A percentile compares a stretch with the other conserved stretches of the same genome.
These are phyloP conservation scores for Mystacides longicornis DNA, from an alignment of 2,888 invertebrate genomes.

Conservation along the genomic window DNA sequence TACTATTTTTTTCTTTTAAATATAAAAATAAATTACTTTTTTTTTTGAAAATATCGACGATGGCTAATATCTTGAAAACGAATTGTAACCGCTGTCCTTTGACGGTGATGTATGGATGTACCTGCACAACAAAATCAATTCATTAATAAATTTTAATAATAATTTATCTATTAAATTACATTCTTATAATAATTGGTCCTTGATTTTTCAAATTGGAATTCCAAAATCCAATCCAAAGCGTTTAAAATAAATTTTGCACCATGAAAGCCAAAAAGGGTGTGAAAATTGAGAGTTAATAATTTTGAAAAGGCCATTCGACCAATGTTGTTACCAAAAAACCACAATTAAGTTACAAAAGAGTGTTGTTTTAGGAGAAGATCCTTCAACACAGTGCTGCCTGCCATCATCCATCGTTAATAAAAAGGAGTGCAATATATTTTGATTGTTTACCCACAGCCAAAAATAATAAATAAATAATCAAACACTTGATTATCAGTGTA, in stretches of 20 bases:
- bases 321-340: slow-evolving; percentile 6
- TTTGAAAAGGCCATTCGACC: slow-evolving; percentile 2
- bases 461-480: slow-evolving; percentile 1
- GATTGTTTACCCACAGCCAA: background rate
- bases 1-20: too few species aligned
- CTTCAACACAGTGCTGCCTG: background rate
- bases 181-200: background rate
- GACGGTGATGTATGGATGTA: slow-evolving; percentile 25
- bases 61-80: slow-evolving; percentile 24
- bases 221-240: slow-evolving; percentile 14
- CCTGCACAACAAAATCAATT: slow-evolving; percentile 17
- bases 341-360: slow-evolving; percentile 1
- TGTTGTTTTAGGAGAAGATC: background rate
- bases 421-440: slow-evolving; percentile 9
- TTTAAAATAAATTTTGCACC: slow-evolving; percentile 13
- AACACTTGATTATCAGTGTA: background rate
- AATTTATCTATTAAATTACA: background rate
- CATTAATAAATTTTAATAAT: background rate
- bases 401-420: slow-evolving; percentile 12
- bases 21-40: too few species aligned
- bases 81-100: slow-evolving; percentile 24
- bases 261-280: slow-evolving; percentile 10
- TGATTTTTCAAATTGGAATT: background rate
- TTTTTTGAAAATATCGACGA: too few species aligned
- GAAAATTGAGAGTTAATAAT: background rate